Base-by-base conservation (phyloP, 2,888 invertebrate species). In the Hirtodrosophila alboralis region DNA sequence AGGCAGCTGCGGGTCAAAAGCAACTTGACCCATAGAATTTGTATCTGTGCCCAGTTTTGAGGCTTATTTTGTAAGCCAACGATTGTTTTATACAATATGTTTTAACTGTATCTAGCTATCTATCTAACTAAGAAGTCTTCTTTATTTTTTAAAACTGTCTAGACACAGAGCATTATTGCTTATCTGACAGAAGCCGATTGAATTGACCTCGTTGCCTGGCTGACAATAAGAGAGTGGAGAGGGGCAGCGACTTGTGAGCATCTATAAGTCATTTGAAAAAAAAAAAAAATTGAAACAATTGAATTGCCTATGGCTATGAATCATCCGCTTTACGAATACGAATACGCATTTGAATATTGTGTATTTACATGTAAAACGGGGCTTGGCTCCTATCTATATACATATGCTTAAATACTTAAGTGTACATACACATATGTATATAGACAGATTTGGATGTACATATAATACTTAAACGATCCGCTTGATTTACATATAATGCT, bases 231-330 rank as follows among this genome's bases (percentile, higher is more conserved):
- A n/a, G 7, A 18, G 6, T 14, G 12, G 18, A 21, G 18, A 8
- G 48, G 10, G 26, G 23, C 13, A n/a, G 30, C 23, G 18, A 21
- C 27, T 56, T 21, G 37, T 4, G 37, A 21, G n/a, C n/a, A n/a
- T n/a, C 34, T 38, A 33, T 53, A 23, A 44, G 12, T 9, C 5
- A 49, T 67, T n/a, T n/a, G n/a, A n/a, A n/a, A n/a, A n/a, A n/a
- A n/a, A n/a, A n/a, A n/a, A 51, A 31, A 33, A 61, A 70, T 48
- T 51, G 5, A 71, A 44, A 34, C 66, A 65, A 72, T 60, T 69
- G 48, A 65, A 64, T 71, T 51, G 65, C 41, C 65, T 59, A 38
- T 59, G 38, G 16, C 26, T 18, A 18, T 69, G 72, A 69, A 60
- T 69, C 66, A 69, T 45, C 52, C n/a, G n/a, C n/a, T n/a, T n/a